phyloP scores from a whole-genome alignment of 2,888 invertebrate species.

The Philaethria dido region DNA sequence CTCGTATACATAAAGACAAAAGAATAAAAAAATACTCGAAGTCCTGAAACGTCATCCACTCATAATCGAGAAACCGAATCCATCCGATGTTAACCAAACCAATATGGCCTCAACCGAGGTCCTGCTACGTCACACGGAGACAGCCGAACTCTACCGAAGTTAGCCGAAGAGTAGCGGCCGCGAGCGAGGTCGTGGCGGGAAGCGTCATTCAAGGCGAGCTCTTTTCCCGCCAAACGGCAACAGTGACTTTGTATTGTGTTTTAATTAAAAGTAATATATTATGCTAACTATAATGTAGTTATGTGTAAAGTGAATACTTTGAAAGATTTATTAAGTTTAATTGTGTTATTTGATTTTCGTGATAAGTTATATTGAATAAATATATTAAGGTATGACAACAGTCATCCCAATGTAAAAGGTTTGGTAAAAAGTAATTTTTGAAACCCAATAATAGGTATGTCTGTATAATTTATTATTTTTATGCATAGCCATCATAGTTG shows the following conservation, averaged over 20 bases:
- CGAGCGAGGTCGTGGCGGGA: conserved; percentile 76
- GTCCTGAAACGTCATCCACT: not conserved
- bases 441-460: too few species aligned
- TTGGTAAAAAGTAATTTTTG: too few species aligned
- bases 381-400: too few species aligned
- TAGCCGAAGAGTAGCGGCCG: conserved; percentile 71
- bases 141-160: conserved; percentile 44
- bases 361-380: too few species aligned
- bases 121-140: conserved; percentile 6
- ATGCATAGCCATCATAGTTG: too few species aligned
- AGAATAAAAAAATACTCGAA: not conserved
- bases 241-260: conserved; percentile 68
- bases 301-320: not conserved
- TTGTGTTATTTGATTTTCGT: not conserved
- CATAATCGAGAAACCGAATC: conserved; percentile 20
- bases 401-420: too few species aligned
- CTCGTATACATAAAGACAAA: too few species aligned
- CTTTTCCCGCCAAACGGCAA: conserved; percentile 76
- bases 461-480: too few species aligned
- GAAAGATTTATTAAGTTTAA: not conserved
- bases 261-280: conserved; percentile 47
- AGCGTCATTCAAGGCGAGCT: conserved; percentile 78
- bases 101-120: conserved; percentile 19
- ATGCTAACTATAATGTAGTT: conserved; percentile 32
- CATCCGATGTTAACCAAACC: conserved; percentile 27